phyloP scores from a whole-genome alignment of 2,113 vertebrate genomes.

The Sinocyclocheilus grahami region DNA sequence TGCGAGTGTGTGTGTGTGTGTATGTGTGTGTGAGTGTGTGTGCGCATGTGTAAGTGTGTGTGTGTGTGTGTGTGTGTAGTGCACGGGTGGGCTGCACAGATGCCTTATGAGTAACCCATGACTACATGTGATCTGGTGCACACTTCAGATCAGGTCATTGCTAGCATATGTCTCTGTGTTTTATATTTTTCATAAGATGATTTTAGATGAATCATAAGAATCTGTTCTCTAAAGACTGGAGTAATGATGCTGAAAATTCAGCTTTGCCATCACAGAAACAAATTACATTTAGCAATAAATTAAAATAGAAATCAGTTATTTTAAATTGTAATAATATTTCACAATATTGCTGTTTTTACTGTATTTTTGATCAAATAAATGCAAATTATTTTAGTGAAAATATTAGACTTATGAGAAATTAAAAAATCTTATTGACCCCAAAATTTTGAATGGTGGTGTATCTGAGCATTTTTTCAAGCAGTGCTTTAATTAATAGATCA shows the following conservation, averaged over 20 bases:
- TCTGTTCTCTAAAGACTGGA: too few relatives aligned
- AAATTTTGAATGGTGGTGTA: background rate
- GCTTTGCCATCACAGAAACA: too few relatives aligned
- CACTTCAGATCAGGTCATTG: background rate
- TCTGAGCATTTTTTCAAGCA: background rate
- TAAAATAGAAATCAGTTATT: too few relatives aligned
- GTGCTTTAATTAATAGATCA: background rate
- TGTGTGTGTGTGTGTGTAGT: background rate
- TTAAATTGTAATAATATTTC: too few relatives aligned
- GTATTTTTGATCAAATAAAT: background rate
- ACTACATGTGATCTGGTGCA: background rate
- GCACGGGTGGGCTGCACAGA: background rate
- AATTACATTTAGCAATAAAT: too few relatives aligned
- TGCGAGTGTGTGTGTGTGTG: background rate
- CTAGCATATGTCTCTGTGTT: too few relatives aligned
- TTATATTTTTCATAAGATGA: background rate
- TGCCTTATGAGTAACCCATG: slow-evolving; percentile 6
- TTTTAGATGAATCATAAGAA: too few relatives aligned
- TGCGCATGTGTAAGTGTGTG: background rate
- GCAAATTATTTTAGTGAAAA: background rate
- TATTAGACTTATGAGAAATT: background rate
- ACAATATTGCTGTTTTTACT: background rate
- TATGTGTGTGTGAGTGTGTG: too few relatives aligned
- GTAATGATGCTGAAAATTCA: too few relatives aligned
- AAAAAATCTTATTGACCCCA: background rate